A percentile compares a stretch with the other conserved stretches of the same genome.
Evolutionary conservation across 2,113 vertebrate genomes (phyloP).

Genomic region (Calypte anna): DNA sequence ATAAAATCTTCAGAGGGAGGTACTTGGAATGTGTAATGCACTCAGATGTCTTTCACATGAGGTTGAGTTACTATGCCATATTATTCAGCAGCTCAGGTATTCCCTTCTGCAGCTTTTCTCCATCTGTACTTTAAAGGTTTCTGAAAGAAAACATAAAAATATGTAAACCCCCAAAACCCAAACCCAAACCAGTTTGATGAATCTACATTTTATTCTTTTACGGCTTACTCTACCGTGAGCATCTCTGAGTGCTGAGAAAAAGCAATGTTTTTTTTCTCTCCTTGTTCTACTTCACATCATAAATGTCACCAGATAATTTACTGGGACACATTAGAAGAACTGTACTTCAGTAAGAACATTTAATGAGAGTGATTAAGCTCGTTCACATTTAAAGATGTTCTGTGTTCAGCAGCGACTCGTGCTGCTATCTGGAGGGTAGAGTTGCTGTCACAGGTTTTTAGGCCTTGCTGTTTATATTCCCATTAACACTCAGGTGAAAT

Average conservation of each 20-base stretch:
- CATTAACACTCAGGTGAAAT: neutral
- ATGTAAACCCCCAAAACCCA: no score
- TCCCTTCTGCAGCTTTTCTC: neutral
- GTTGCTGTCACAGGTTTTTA: neutral
- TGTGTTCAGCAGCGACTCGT: neutral
- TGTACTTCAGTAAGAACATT: neutral
- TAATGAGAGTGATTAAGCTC: neutral
- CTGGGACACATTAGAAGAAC: neutral
- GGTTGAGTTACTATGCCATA: neutral
- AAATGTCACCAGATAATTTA: neutral
- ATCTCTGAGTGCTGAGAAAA: neutral
- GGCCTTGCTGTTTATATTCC: neutral
- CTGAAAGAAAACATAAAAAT: neutral
- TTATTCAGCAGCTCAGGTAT: neutral
- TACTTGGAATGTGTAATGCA: neutral
- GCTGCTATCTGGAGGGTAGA: neutral
- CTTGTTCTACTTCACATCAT: neutral
- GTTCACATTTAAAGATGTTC: neutral
- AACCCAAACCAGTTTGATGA: neutral
- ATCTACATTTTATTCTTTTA: neutral
- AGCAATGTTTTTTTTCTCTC: neutral
- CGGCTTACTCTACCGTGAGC: neutral
- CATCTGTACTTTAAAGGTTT: neutral
- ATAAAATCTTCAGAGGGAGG: neutral
- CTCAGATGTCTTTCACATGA: neutral